Evolutionary conservation across 53 echinoderm and acorn worm species (phyloP), one percentile per base, ranked within the genome.

Genomic region (Paelopatides confundens): DNA sequence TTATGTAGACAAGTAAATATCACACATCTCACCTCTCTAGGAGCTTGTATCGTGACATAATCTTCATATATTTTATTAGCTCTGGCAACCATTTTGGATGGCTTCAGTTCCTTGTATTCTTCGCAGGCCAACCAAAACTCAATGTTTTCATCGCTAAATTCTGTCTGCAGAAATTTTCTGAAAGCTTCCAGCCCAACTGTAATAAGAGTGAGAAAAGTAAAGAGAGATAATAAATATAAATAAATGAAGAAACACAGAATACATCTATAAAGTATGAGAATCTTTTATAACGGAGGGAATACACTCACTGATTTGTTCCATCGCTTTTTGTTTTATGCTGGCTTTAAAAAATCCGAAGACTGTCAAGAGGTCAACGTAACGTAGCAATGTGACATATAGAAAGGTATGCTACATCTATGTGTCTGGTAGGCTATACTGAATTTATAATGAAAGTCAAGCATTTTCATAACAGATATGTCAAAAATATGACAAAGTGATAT

Each of bases 101-200:
- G 82, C 49, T 94, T 92, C 53, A 94, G 69, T 6, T 85, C 91
- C 90, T 94, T 94, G 86, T 95, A 99, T 34, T 99, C 99, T 67
- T 99, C 99, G 38, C 99, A 99, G 66, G 99, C 99, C 79, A 99
- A 77, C 99, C 99, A 99, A 87, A 99, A 99, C 71, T 99, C 99
- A 47, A 99, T 99, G 91, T 99, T 99, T 39, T 99, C 99, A 76
- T 99, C 99, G 77, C 99, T 99, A 89, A 99, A 99, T 62, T 99
- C 99, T 58, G 99, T 99, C 84, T 99, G 95, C 10, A 99, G 86
- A 52, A 99, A 99, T 87, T 91, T 92, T 70, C 99, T 90, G 93
- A 99, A 99, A 37, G 99, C 95, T 76, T 95, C 95, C 65, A 99
- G 88, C 51, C 99, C 99, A 91, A 90, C 99, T 99, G 89, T 71